These are phyloP conservation scores for Chrysolina americana DNA, from an alignment of 2,888 invertebrate species.

Conservation along the genomic window DNA sequence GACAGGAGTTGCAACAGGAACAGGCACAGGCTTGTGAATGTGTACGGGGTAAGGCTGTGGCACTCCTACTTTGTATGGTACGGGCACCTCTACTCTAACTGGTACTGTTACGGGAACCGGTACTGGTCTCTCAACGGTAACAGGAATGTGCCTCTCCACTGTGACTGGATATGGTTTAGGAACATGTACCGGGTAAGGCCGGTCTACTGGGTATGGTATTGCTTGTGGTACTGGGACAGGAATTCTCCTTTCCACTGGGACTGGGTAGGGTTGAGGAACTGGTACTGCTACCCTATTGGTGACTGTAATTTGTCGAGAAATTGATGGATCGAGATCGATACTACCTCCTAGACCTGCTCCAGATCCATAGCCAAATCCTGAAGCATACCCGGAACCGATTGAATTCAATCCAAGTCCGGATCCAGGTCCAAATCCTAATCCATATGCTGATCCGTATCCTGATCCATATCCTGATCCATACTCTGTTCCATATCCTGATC, in stretches of 20 bases:
- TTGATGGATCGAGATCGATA: slow-evolving; percentile 59
- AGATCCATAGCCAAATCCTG: slow-evolving; percentile 27
- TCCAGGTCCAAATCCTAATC: slow-evolving; percentile 17
- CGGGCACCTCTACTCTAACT: slow-evolving; percentile 65
- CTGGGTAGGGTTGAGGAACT: slow-evolving; percentile 72
- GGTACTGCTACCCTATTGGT: slow-evolving; percentile 68
- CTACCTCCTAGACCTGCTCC: slow-evolving; percentile 34
- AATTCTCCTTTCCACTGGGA: slow-evolving; percentile 71
- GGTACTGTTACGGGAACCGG: slow-evolving; percentile 69
- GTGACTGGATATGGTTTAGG: slow-evolving; percentile 71
- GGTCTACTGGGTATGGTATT: slow-evolving; percentile 71
- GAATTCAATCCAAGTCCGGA: slow-evolving; percentile 20
- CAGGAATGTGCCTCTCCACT: slow-evolving; percentile 72
- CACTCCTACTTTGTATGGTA: slow-evolving; percentile 63
- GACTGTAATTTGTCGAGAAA: slow-evolving; percentile 66
- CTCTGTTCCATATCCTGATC: no score
- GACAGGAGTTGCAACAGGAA: slow-evolving; percentile 71
- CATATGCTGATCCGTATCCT: slow-evolving; percentile 17
- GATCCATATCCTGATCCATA: slow-evolving; percentile 23
- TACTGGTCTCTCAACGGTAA: slow-evolving; percentile 73
- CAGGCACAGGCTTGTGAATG: slow-evolving; percentile 70
- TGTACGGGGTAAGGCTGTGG: slow-evolving; percentile 68
- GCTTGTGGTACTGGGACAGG: slow-evolving; percentile 69
- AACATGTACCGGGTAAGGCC: slow-evolving; percentile 69
- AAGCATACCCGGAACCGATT: slow-evolving; percentile 20